Base-by-base conservation (phyloP, 2,888 invertebrate species). In the Drosophila imparisetae region DNA sequence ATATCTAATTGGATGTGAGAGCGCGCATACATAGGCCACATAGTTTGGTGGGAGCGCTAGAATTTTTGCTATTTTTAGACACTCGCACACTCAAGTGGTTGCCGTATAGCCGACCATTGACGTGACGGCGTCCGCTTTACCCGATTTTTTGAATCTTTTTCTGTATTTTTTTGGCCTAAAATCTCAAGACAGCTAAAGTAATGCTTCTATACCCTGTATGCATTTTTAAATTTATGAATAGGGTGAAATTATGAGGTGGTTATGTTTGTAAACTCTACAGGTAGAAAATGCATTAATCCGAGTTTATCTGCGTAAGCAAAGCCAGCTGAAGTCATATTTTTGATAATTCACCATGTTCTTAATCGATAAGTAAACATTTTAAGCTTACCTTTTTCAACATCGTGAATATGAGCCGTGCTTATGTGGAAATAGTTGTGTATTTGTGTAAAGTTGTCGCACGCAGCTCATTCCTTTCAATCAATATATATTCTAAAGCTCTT, bases 51-150 rank as follows among this genome's bases (percentile, higher is more conserved):
- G 91, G 90, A 92, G 90, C 90, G 90, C 86, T 85, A 90, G 86
- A 90, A 90, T 83, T 84, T 58, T 72, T 53, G 72, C 90, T 92
- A 91, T 91, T 92, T 92, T 78, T 91, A 91, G 91, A 83, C 67
- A 80, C 82, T 86, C 89, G 83, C 82, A 87, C 80, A 89, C 90
- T 91, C 91, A 91, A 91, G 92, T 91, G 91, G 91, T 92, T 92
- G 92, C 84, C 75, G 84, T 77, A 57, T 76, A 61, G 72, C 71
- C 66, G 77, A 73, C 71, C 59, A 66, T 61, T 73, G 75, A 61
- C 48, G 59, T 60, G 69, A 52, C 48, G 36, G 53, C 64, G 78
- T 77, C 71, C 59, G 66, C 67, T 53, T 67, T 24, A 45, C 67
- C 48, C 71, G 67, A 65, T 50, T 69, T 62, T 57, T 68, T 73